Percentiles rank a stretch among this genome's conserved stretches.
Evolutionary conservation across 2,888 invertebrate genomes (phyloP).

Genomic region (Lepeophtheirus nordmannii): DNA sequence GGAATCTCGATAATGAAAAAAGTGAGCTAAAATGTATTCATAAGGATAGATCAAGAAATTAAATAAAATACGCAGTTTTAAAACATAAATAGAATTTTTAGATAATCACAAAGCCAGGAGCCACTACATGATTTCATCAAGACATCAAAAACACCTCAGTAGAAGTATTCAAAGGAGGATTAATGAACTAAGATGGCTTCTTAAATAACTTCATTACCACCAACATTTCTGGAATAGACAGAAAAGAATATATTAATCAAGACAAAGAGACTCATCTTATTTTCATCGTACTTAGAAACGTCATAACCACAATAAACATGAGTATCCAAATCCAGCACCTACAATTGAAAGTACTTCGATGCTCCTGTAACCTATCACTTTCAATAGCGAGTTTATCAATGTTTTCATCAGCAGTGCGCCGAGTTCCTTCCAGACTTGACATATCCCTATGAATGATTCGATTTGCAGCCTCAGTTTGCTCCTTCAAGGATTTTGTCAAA

Average conservation of each 20-base stretch:
- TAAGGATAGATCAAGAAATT: too few relatives aligned
- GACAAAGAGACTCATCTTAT: not conserved
- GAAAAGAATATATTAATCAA: not conserved
- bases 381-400: slow-evolving; percentile 33
- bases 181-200: not conserved
- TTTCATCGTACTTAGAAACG: slow-evolving; percentile 31
- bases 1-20: too few relatives aligned
- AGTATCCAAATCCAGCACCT: slow-evolving; percentile 37
- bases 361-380: slow-evolving; percentile 34
- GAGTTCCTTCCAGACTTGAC: slow-evolving; percentile 33
- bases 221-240: not conserved
- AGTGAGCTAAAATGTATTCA: too few relatives aligned
- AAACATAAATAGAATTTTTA: too few relatives aligned
- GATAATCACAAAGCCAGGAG: too few relatives aligned
- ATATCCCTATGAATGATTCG: slow-evolving; percentile 39
- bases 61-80: too few relatives aligned
- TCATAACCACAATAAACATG: slow-evolving; percentile 34
- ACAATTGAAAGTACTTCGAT: slow-evolving; percentile 33
- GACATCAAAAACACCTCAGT: too few relatives aligned
- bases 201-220: not conserved
- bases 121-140: too few relatives aligned
- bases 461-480: slow-evolving; percentile 37
- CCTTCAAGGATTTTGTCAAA: slow-evolving; percentile 38
- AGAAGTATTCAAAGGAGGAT: too few relatives aligned
- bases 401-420: slow-evolving; percentile 33